A percentile compares a stretch with the other conserved stretches of the same genome.
Conservation (phyloP, 2,797 vertebrate genomes). For the Podarcis lilfordi region DNA sequence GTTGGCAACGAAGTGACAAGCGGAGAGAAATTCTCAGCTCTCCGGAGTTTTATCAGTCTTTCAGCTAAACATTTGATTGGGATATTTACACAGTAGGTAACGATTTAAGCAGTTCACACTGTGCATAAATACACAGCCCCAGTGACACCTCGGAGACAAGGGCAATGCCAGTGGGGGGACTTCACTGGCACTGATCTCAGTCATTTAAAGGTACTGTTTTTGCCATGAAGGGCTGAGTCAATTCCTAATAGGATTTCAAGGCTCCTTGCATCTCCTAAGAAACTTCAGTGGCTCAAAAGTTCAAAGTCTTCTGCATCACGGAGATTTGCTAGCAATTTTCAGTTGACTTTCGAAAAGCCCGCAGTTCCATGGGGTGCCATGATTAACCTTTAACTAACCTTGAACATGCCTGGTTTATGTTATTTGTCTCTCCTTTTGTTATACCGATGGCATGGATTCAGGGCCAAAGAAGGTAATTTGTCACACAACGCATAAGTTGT, state of each 20-base stretch:
- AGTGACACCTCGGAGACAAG: background rate
- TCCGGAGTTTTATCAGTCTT: background rate
- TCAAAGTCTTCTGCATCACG: background rate
- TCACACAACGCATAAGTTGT: too few relatives aligned
- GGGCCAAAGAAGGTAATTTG: too few relatives aligned
- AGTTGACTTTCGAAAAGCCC: background rate
- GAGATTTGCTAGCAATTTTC: background rate
- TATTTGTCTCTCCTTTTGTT: background rate
- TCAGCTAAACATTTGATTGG: slow-evolving; percentile 11
- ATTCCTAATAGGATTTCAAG: background rate
- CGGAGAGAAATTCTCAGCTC: background rate
- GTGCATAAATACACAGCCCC: background rate
- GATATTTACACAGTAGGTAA: background rate
- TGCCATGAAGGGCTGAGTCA: background rate
- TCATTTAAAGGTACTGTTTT: background rate
- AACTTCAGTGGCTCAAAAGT: background rate
- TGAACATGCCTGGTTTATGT: background rate
- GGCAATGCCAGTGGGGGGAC: background rate
- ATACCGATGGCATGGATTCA: background rate
- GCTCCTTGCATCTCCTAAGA: background rate
- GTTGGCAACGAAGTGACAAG: background rate
- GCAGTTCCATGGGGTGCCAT: background rate
- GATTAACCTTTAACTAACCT: background rate
- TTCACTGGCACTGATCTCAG: background rate
- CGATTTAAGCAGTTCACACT: background rate